Percentiles rank a stretch among this genome's conserved stretches.
These are phyloP conservation scores for Calidris pygmaea DNA, from an alignment of 2,113 vertebrate genomes.

Conservation along the genomic window DNA sequence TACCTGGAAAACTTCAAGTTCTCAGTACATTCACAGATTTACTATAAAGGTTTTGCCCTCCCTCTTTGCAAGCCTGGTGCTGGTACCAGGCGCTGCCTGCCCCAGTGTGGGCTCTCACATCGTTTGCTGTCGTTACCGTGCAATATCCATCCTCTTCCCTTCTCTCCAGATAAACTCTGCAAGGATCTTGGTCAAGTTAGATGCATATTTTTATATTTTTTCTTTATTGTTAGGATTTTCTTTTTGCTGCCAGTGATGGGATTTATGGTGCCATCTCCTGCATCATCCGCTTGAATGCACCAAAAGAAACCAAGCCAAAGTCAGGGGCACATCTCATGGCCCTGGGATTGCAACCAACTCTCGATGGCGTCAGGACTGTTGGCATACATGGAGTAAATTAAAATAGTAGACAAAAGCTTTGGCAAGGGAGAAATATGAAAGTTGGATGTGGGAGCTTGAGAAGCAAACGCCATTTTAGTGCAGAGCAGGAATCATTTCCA, in stretches of 20 bases:
- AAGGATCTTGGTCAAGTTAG: not conserved
- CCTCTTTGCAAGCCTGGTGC: not conserved
- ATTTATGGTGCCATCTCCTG: not conserved
- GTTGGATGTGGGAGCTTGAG: accelerated
- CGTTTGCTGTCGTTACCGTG: accelerated
- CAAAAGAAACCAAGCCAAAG: not conserved
- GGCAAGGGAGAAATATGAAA: not conserved
- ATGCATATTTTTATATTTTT: not conserved
- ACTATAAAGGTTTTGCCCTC: not conserved
- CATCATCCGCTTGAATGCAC: not conserved
- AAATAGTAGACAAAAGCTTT: not conserved
- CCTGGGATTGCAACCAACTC: not conserved
- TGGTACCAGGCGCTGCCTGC: not conserved
- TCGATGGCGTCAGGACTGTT: accelerated
- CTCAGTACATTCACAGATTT: not conserved
- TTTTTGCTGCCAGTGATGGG: accelerated
- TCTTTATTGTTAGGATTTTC: not conserved
- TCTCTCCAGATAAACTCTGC: not conserved
- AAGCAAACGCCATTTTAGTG: not conserved
- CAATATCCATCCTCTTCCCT: not conserved
- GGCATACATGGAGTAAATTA: accelerated
- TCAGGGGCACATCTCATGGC: not conserved
- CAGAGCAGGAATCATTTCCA: not conserved
- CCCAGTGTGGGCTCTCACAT: not conserved
- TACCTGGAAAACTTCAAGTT: not conserved